phyloP scores from a whole-genome alignment of 2,888 invertebrate genomes.

The Pimpla rufipes region DNA sequence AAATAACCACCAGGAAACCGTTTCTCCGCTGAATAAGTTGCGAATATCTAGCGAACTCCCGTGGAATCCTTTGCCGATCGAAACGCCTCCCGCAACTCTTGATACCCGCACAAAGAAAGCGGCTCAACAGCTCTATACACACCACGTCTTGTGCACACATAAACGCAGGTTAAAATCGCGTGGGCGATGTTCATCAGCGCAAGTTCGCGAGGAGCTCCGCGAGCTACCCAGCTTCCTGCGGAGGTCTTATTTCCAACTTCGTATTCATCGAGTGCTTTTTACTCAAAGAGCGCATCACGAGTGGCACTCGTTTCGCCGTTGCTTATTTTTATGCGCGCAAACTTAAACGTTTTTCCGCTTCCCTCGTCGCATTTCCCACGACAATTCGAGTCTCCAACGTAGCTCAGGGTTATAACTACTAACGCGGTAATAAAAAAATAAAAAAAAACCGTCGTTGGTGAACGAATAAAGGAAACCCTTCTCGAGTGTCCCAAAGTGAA shows the following conservation, averaged over 20 bases:
- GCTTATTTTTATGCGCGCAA: slow-evolving; percentile 40
- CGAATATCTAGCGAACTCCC: too few relatives aligned
- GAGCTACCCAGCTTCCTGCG: not conserved
- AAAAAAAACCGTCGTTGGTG: not conserved
- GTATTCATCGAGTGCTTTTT: slow-evolving; percentile 40
- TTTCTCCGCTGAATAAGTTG: too few relatives aligned
- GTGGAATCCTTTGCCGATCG: not conserved
- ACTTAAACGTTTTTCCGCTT: slow-evolving; percentile 53
- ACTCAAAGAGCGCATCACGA: slow-evolving; percentile 30
- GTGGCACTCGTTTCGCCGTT: slow-evolving; percentile 31
- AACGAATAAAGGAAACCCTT: not conserved
- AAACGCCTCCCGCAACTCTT: not conserved
- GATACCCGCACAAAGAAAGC: not conserved
- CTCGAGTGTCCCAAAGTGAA: not conserved
- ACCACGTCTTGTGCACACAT: not conserved
- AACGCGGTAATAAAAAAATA: slow-evolving; percentile 17
- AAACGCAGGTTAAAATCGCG: slow-evolving; percentile 24
- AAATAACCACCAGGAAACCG: too few relatives aligned
- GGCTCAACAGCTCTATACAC: not conserved
- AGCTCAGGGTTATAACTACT: slow-evolving; percentile 31
- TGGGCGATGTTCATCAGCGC: not conserved
- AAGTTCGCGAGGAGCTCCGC: not conserved
- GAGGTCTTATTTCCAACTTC: slow-evolving; percentile 8
- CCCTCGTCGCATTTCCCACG: slow-evolving; percentile 42
- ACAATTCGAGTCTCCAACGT: slow-evolving; percentile 20